Percentiles rank a stretch among this genome's conserved stretches.
phyloP scores from a whole-genome alignment of 2,113 vertebrate species.

The Genyomyrus donnyi region DNA sequence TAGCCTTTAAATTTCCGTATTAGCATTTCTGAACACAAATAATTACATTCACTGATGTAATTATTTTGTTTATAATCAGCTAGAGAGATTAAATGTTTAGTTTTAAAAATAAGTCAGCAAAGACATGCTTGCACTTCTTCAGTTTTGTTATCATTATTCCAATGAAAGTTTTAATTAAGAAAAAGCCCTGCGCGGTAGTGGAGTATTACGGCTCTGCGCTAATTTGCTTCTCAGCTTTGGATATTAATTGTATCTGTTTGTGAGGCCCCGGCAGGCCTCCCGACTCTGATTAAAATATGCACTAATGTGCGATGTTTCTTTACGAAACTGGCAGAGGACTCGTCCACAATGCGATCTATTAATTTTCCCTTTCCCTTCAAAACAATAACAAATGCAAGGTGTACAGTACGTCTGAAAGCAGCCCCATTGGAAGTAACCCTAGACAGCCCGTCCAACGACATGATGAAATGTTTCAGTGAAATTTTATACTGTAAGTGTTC shows the following conservation, averaged over 20 bases:
- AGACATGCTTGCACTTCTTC: conserved; percentile 64
- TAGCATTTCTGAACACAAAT: neutral
- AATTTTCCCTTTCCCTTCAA: neutral
- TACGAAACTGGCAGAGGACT: conserved; percentile 3
- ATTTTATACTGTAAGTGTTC: conserved; percentile 3
- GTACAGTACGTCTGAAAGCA: neutral
- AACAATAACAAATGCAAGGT: neutral
- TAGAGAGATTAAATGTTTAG: neutral
- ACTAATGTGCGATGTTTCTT: conserved; percentile 18
- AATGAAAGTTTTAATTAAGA: conserved; percentile 78
- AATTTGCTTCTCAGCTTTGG: conserved; percentile 55
- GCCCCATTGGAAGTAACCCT: neutral
- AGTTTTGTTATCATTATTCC: conserved; percentile 64
- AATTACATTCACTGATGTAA: neutral
- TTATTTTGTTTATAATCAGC: neutral
- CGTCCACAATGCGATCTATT: neutral
- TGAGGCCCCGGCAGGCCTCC: conserved; percentile 26
- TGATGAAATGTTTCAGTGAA: neutral
- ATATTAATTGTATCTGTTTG: conserved; percentile 45
- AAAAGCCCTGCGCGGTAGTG: conserved; percentile 57
- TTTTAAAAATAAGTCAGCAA: conserved; percentile 72
- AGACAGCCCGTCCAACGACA: neutral
- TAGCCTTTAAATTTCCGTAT: neutral
- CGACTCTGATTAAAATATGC: conserved; percentile 21
- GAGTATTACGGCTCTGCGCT: conserved; percentile 52